Percentiles rank a stretch among this genome's conserved stretches.
Conservation (phyloP, 2,797 vertebrate genomes). For the Sciurus carolinensis region DNA sequence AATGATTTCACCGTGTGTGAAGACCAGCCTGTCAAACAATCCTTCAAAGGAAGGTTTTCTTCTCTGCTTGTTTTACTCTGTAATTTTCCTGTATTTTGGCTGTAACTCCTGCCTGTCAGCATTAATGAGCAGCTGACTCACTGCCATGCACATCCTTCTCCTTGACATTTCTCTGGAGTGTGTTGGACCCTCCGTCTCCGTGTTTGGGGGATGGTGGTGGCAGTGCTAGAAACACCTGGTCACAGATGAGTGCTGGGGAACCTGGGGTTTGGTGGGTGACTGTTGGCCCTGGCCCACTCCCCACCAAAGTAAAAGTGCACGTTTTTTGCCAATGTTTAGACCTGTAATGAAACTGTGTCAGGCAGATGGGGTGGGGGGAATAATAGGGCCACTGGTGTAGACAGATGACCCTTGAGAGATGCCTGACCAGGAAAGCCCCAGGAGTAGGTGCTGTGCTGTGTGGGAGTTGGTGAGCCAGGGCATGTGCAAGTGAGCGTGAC, state of each 20-base stretch:
- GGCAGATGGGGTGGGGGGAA: not conserved
- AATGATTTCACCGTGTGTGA: not conserved
- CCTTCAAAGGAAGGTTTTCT: not conserved
- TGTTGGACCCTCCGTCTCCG: too few species aligned
- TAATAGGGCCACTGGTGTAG: not conserved
- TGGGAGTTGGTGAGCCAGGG: not conserved
- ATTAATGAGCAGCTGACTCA: not conserved
- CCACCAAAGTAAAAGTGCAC: not conserved
- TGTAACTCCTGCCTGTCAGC: not conserved
- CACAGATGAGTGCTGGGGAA: too few species aligned
- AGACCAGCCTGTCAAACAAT: not conserved
- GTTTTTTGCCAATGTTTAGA: not conserved
- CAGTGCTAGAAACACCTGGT: too few species aligned
- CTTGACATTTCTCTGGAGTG: not conserved
- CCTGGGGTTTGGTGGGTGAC: not conserved
- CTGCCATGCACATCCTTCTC: fast-evolving
- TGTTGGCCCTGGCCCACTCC: not conserved
- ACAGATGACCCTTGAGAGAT: not conserved
- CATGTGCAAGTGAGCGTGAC: fast-evolving
- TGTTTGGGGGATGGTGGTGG: too few species aligned
- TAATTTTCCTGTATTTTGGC: not conserved
- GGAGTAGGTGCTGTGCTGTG: fast-evolving
- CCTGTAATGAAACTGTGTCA: not conserved
- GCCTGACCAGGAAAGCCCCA: not conserved
- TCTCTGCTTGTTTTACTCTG: not conserved